phyloP scores from a whole-genome alignment of 2,888 invertebrate species.

The Cetonia aurata region DNA sequence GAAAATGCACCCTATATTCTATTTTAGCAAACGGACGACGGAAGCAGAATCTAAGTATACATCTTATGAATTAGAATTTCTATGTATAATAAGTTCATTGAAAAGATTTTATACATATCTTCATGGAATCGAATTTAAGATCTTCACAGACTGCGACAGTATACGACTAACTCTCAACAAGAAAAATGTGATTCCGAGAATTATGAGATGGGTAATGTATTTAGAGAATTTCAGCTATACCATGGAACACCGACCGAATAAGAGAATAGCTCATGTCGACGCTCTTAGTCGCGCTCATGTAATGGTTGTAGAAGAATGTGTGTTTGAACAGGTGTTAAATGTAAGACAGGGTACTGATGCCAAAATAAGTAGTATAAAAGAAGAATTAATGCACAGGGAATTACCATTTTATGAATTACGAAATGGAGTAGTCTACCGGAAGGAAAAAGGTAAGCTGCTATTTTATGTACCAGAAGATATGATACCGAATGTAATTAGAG shows the following conservation, averaged over 20 bases:
- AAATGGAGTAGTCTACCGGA: not conserved
- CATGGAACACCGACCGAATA: constrained; percentile 16
- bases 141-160: constrained; percentile 49
- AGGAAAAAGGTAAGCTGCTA: not conserved
- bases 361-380: not conserved
- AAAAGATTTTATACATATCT: constrained; percentile 54
- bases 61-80: constrained; percentile 3
- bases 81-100: constrained; percentile 52
- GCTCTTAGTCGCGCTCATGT: constrained; percentile 5
- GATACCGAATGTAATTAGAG: not conserved
- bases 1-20: constrained; percentile 21
- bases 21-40: constrained; percentile 42
- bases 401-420: not conserved
- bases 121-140: constrained; percentile 53
- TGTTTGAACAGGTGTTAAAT: too few species aligned
- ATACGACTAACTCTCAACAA: constrained; percentile 12
- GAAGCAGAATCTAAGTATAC: constrained; percentile 22
- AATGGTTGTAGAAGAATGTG: not conserved
- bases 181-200: constrained; percentile 52
- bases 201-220: constrained; percentile 23
- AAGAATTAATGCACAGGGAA: not conserved
- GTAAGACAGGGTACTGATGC: not conserved
- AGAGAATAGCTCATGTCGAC: constrained; percentile 19
- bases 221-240: constrained; percentile 19
- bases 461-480: constrained; percentile 5